These are phyloP conservation scores for Ophioninae sp. DNA, from an alignment of 2,888 invertebrate genomes.

Conservation along the genomic window DNA sequence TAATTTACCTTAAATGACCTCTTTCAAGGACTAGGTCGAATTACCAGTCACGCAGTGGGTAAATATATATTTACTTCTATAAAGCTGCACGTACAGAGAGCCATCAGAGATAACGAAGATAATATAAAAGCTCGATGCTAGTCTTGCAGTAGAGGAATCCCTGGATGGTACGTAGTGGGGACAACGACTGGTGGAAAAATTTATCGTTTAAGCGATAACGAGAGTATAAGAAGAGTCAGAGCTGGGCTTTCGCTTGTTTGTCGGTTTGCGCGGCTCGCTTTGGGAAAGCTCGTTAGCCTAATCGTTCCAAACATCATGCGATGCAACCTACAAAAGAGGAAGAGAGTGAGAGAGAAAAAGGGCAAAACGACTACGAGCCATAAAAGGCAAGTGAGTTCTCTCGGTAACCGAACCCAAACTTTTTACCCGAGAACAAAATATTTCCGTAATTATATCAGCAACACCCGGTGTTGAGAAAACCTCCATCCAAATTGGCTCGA, in stretches of 20 bases:
- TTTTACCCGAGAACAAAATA: slow-evolving; percentile 7
- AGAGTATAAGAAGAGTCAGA: slow-evolving; percentile 59
- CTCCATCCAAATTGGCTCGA: background rate
- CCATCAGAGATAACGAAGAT: slow-evolving; percentile 52
- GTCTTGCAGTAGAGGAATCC: slow-evolving; percentile 26
- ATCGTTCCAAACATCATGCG: slow-evolving; percentile 53
- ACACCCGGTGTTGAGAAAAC: background rate
- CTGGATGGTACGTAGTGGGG: slow-evolving; percentile 2
- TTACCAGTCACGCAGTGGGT: background rate
- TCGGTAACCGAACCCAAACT: slow-evolving; percentile 12
- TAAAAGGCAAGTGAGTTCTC: background rate
- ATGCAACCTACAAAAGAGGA: slow-evolving; percentile 21
- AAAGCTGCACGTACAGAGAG: background rate
- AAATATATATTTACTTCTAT: background rate
- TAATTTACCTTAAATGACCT: too few species aligned
- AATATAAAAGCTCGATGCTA: slow-evolving; percentile 54
- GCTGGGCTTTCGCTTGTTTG: slow-evolving; percentile 28
- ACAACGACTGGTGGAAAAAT: slow-evolving; percentile 57
- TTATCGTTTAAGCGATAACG: slow-evolving; percentile 59
- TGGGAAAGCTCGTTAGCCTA: slow-evolving; percentile 62
- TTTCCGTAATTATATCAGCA: background rate
- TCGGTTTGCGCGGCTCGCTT: slow-evolving; percentile 37
- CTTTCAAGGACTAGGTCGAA: too few species aligned
- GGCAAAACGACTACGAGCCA: slow-evolving; percentile 21
- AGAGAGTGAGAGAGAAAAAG: slow-evolving; percentile 9